Percentiles rank a stretch among this genome's conserved stretches.
phyloP scores from a whole-genome alignment of 2,797 vertebrate species.

The Manis crassicaudata region DNA sequence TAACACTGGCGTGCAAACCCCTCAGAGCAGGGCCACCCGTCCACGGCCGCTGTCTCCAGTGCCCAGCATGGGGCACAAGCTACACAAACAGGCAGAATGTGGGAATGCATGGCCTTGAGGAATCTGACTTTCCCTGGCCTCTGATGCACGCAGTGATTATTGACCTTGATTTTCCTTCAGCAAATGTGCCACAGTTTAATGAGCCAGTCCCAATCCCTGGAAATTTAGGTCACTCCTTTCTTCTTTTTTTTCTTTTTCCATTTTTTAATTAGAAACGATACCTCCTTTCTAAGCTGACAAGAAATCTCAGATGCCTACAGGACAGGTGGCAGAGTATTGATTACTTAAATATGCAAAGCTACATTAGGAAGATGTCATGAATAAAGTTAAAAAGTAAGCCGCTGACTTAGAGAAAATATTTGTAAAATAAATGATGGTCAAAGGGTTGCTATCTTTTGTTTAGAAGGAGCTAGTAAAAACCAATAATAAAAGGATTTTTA shows the following conservation, averaged over 20 bases:
- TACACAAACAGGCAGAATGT: fast-evolving
- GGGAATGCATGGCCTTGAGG: fast-evolving
- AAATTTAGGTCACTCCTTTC: constrained; percentile 25
- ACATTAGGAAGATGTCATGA: fast-evolving
- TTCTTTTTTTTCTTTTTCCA: background rate
- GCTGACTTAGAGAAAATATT: background rate
- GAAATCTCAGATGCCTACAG: background rate
- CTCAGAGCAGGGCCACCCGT: fast-evolving
- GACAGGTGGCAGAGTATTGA: background rate
- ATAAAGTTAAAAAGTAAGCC: background rate
- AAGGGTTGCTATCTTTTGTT: too few relatives aligned
- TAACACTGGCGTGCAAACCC: fast-evolving
- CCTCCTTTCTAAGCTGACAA: background rate
- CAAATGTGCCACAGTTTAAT: background rate
- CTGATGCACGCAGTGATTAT: fast-evolving
- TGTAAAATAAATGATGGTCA: background rate
- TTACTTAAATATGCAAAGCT: fast-evolving
- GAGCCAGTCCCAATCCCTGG: background rate
- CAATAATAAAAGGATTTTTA: background rate
- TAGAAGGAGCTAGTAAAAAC: background rate
- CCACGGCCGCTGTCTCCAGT: fast-evolving
- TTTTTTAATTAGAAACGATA: background rate
- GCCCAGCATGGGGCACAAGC: fast-evolving
- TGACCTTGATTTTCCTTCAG: background rate
- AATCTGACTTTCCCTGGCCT: background rate